phyloP scores from a whole-genome alignment of 2,888 invertebrate genomes.

The Cheilosia pagana region DNA sequence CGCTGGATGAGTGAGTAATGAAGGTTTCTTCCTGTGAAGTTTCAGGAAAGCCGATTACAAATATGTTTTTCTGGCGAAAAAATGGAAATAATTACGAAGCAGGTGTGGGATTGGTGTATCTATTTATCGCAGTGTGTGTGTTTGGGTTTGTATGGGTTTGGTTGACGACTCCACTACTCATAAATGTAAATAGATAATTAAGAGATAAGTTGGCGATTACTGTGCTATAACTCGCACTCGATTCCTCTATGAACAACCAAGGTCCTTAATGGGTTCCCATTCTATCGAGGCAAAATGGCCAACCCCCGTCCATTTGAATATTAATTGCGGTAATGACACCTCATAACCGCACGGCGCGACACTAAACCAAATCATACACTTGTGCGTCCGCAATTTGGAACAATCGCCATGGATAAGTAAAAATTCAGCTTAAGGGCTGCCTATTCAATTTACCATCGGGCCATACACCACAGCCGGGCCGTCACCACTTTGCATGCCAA shows the following conservation, averaged over 20 bases:
- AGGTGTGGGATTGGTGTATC: constrained; percentile 34
- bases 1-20: constrained; percentile 50
- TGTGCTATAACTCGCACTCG: too few species aligned
- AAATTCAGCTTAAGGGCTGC: neutral
- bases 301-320: too few species aligned
- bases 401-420: neutral
- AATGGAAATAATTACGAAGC: constrained; percentile 45
- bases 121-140: too few species aligned
- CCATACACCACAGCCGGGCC: neutral
- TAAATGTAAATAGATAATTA: constrained; percentile 29
- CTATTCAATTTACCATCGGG: constrained; percentile 30
- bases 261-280: too few species aligned
- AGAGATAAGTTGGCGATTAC: constrained; percentile 9
- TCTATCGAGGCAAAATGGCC: neutral
- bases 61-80: constrained; percentile 42
- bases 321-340: constrained; percentile 14
- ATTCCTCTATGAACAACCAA: constrained; percentile 13
- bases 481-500: constrained; percentile 44
- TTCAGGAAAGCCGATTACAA: constrained; percentile 51
- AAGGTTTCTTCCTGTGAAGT: constrained; percentile 55
- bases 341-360: neutral
- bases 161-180: constrained; percentile 25
- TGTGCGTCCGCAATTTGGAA: neutral
- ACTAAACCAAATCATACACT: neutral
- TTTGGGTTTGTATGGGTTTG: constrained; percentile 49